Base-by-base conservation (phyloP, 1,140 invertebrate species). In the Phortica variegata region DNA sequence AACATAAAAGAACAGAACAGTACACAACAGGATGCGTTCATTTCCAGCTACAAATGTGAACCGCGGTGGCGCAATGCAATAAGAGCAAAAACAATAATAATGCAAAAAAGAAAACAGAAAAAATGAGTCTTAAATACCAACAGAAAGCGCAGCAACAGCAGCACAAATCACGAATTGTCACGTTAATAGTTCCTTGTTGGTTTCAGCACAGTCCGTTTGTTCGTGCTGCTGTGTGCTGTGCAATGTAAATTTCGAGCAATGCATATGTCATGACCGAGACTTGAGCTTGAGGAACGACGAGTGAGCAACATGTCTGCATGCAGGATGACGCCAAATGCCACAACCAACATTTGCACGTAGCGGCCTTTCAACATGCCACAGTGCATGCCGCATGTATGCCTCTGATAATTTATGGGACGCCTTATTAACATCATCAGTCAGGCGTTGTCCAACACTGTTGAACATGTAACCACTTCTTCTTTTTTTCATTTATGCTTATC, bases 111-210 rank as follows among this genome's bases (percentile, higher is more conserved):
- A 26, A 6, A 26, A 26, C 5, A 5, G 10, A 26, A 26, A 42
- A 56, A 56, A 43, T 58, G 62, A 60, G 69, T 68, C 68, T 63
- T 68, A 68, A 68, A 68, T 68, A 68, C 63, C 63, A 69, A 55
- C 23, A 26, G 5, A 26, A 56, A 41, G 43, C 37, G 42, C 44
- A 21, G 43, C 63, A 43, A 41, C 23, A 48, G 32, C 52, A 58
- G 63, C 65, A 68, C 63, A 68, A 68, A 68, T 68, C 63, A 68
- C 63, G 68, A 68, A 68, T 68, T 68, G 65, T 68, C 63, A 68
- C 63, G 63, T 68, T 68, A 68, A 68, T 68, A 68, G 63, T 26
- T 26, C 23, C n/a, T n/a, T n/a, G n/a, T n/a, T 68, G 58, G 63
- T 51, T 15, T 4, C 32, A n/a, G 32, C 9, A n/a, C 32, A 29